Evolutionary conservation across 2,113 vertebrate species (phyloP).

Genomic region (Hydropotes inermis): DNA sequence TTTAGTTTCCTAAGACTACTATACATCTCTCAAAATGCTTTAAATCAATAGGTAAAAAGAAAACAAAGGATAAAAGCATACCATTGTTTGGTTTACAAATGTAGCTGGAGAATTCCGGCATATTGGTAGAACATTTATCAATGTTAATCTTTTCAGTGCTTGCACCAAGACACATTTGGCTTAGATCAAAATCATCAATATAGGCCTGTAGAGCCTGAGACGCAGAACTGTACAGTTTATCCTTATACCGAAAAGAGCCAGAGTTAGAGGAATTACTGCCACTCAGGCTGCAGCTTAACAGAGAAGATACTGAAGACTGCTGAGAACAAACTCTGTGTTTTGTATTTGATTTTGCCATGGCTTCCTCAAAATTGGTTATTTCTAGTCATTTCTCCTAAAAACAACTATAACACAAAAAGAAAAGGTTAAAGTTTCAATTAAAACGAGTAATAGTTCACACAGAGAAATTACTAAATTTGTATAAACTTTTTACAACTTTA

Average conservation of each 20-base stretch:
- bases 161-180: conserved; percentile 26
- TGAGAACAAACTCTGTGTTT: conserved; percentile 74
- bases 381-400: conserved; percentile 58
- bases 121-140: neutral
- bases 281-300: conserved; percentile 82
- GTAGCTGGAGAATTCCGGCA: neutral
- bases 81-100: conserved; percentile 32
- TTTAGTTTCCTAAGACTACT: conserved; percentile 11
- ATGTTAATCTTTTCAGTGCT: conserved; percentile 75
- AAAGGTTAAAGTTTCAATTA: neutral
- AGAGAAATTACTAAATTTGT: neutral
- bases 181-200: conserved; percentile 88
- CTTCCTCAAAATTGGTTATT: conserved; percentile 47
- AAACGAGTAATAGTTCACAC: neutral
- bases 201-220: conserved; percentile 91
- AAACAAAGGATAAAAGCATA: conserved; percentile 51
- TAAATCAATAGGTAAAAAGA: neutral
- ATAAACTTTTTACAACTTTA: neutral
- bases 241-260: conserved; percentile 82
- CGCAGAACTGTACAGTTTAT: conserved; percentile 87
- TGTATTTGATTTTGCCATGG: conserved; percentile 68
- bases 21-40: conserved; percentile 19
- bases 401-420: conserved; percentile 37
- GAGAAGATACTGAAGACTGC: conserved; percentile 86
- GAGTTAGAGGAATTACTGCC: conserved; percentile 46